Evolutionary conservation across 1,140 invertebrate genomes (phyloP), one percentile per base, ranked within the genome.

Genomic region (Drosophila arizonae): DNA sequence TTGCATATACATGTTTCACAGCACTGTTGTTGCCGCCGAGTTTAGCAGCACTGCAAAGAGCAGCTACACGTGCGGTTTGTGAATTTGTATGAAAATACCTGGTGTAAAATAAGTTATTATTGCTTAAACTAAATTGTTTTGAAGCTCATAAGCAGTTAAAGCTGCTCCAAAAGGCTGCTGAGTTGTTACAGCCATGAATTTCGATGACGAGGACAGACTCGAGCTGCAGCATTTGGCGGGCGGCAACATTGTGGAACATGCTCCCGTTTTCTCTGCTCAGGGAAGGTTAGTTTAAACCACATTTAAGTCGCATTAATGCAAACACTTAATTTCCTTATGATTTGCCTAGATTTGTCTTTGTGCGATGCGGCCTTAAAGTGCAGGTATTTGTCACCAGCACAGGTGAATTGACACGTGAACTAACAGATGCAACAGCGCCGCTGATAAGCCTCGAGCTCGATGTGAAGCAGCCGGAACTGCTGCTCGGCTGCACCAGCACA

Each of bases 201-300:
- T 81, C 28, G 78, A 81, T 39, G 78, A 90, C 26, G 82, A 80
- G 17, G 87, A 90, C 54, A 68, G 58, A 17, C 65, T 91, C 54
- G 68, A 91, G 72, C 74, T 91, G 92, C 93, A 92, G 92, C 92
- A 66, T 64, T 76, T 92, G 72, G 85, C 91, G 30, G 95, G 95
- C 57, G 95, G 94, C 56, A 94, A 93, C 81, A 93, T 95, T 72
- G 93, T 95, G 21, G 92, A 93, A 77, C 92, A 93, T 86, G 88
- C 92, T 17, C 94, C 95, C 15, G 62, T 95, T 28, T 95, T 95
- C 92, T 94, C 95, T 6, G 76, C 75, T 10, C 93, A 94, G 90
- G 93, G 93, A 92, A 93, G 94, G 95, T 95, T 92, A 94, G 94
- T 78, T 52, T 24, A 45, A 21, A 69, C 51, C 60, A 52, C 56